phyloP scores from a whole-genome alignment of 2,888 invertebrate genomes.

The Urechis unicinctus region DNA sequence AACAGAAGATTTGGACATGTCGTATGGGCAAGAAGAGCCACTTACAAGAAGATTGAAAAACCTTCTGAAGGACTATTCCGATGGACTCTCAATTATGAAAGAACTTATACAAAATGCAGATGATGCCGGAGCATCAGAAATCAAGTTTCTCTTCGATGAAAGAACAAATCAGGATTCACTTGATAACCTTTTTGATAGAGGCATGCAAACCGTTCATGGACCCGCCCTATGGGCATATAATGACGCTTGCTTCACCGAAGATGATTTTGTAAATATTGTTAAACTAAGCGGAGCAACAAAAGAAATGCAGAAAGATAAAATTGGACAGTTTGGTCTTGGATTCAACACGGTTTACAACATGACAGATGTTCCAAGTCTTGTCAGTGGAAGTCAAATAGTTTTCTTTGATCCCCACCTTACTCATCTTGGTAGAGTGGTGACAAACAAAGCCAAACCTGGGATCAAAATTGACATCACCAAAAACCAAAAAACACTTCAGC shows the following conservation, averaged over 20 bases:
- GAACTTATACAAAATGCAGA: constrained; percentile 46
- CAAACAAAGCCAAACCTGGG: constrained; percentile 27
- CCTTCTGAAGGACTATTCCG: constrained; percentile 28
- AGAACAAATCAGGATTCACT: constrained; percentile 27
- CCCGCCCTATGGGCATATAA: constrained; percentile 45
- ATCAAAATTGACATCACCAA: constrained; percentile 27
- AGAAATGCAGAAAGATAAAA: constrained; percentile 29
- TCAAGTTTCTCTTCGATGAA: constrained; percentile 38
- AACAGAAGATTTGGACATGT: constrained; percentile 21
- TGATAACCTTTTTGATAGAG: constrained; percentile 29
- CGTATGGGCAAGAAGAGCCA: constrained; percentile 35
- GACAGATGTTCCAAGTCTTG: constrained; percentile 43
- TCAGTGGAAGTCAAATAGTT: constrained; percentile 36
- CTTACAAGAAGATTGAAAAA: constrained; percentile 31
- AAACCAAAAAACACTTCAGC: constrained; percentile 21
- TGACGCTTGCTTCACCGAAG: constrained; percentile 35
- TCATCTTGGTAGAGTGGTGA: constrained; percentile 27
- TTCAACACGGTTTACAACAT: constrained; percentile 47
- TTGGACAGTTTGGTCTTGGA: constrained; percentile 42
- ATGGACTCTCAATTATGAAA: constrained; percentile 39
- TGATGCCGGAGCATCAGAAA: constrained; percentile 36
- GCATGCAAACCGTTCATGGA: constrained; percentile 40
- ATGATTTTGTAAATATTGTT: constrained; percentile 39
- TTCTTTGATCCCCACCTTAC: constrained; percentile 43
- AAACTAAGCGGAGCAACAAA: constrained; percentile 41